phyloP scores from a whole-genome alignment of 1,140 invertebrate species.

The Euborellia annulipes region DNA sequence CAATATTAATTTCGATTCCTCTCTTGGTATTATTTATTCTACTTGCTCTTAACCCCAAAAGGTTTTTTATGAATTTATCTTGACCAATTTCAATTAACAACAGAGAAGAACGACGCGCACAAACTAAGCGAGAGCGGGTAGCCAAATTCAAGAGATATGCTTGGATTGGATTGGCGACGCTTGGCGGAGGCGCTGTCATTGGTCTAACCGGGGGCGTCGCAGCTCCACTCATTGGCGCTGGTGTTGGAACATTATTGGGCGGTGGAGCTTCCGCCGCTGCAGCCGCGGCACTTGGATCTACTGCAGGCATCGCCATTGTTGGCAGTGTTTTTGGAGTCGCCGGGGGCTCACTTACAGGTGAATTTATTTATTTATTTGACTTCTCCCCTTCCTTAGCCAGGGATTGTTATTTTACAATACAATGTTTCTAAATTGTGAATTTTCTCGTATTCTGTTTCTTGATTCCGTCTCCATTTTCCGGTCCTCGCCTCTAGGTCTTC shows the following conservation, averaged over 20 bases:
- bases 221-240: conserved; percentile 47
- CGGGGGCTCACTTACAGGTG: conserved; percentile 44
- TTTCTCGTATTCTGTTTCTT: no score
- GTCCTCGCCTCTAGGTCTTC: no score
- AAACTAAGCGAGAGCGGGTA: conserved; percentile 30
- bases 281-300: conserved; percentile 39
- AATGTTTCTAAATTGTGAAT: no score
- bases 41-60: no score
- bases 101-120: conserved; percentile 29
- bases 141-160: conserved; percentile 44
- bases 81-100: no score
- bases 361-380: not conserved
- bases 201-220: conserved; percentile 50
- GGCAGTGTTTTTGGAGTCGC: conserved; percentile 53
- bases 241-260: conserved; percentile 38
- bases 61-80: no score
- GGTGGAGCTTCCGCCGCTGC: conserved; percentile 39
- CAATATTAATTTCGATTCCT: no score
- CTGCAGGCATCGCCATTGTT: conserved; percentile 44
- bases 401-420: no score
- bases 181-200: conserved; percentile 46
- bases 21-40: no score
- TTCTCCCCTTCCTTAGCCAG: no score
- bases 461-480: no score
- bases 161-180: conserved; percentile 43